Evolutionary conservation across 2,888 invertebrate species (phyloP), one percentile per base, ranked within the genome.

Genomic region (Drosophila bunnanda): DNA sequence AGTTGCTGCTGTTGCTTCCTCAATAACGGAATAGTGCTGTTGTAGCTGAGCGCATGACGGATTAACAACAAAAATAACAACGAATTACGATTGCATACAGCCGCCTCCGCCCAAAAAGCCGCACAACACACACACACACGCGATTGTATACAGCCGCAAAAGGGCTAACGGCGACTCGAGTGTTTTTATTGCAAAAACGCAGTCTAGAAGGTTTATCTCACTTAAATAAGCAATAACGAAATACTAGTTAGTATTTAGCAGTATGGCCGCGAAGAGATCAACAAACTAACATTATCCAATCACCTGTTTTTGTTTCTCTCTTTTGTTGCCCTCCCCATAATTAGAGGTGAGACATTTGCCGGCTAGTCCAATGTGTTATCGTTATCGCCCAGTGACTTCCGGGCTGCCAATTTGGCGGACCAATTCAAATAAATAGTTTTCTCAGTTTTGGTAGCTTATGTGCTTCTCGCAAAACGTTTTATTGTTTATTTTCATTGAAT

Each of bases 271-370:
- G 32, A 13, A 7, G n/a, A 64, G n/a, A 64, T 64, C 46, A 64
- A 46, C 65, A 46, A 62, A 62, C 36, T 44, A 62, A 41, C 30
- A 59, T 59, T 59, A 60, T 60, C 59, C 62, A 64, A 64, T 64
- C 44, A 64, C 65, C 64, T 64, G 62, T 64, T 64, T 62, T 64
- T 64, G 36, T 64, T 62, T 62, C 62, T 34, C n/a, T 15, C 15
- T 61, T 58, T 61, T 20, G 20, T 60, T 8, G n/a, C 28, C 22
- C 34, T 52, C 32, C 48, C 15, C 9, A 52, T 22, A 15, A 52
- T 22, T 15, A 15, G 59, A 39, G 59, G 39, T 60, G 59, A 30
- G 59, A 17, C 28, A 15, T n/a, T 10, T 2, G 30, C 58, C 30
- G 39, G 59, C 8, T 9, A 32, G 13, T 5, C 32, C 8, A 20